Conservation (phyloP, 2,797 vertebrate genomes). For the Myotis pilosus region DNA sequence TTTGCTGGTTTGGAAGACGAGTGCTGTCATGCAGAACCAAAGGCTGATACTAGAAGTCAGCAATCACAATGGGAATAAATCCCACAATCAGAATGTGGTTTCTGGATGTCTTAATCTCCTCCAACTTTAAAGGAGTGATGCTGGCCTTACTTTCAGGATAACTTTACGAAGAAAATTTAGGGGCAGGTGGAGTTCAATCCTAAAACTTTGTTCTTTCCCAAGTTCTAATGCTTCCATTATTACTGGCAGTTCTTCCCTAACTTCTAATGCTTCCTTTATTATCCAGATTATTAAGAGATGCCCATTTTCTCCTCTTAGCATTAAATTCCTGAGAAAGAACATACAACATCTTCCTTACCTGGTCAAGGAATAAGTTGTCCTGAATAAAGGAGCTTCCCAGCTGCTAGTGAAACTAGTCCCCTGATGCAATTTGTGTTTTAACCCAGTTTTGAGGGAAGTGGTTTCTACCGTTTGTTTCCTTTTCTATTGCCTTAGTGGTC, state of each 20-base stretch:
- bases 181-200: constrained; percentile 12
- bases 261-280: neutral
- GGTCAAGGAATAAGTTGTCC: neutral
- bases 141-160: constrained; percentile 36
- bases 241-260: neutral
- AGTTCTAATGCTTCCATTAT: neutral
- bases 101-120: constrained; percentile 57
- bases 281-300: neutral
- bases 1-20: constrained; percentile 57
- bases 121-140: neutral
- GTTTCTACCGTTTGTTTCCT: neutral
- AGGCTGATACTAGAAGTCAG: constrained; percentile 51
- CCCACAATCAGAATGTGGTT: neutral
- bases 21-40: constrained; percentile 52
- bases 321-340: constrained; percentile 25
- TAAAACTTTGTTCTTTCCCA: constrained; percentile 33
- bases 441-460: neutral
- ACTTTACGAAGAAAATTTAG: constrained; percentile 53
- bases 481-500: neutral
- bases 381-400: neutral
- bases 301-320: neutral
- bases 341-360: neutral
- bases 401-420: neutral
- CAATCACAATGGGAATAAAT: constrained; percentile 54
- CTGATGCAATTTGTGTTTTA: neutral